These are phyloP conservation scores for Epinephelus cyanopodus DNA, from an alignment of 2,113 vertebrate genomes.

Conservation along the genomic window DNA sequence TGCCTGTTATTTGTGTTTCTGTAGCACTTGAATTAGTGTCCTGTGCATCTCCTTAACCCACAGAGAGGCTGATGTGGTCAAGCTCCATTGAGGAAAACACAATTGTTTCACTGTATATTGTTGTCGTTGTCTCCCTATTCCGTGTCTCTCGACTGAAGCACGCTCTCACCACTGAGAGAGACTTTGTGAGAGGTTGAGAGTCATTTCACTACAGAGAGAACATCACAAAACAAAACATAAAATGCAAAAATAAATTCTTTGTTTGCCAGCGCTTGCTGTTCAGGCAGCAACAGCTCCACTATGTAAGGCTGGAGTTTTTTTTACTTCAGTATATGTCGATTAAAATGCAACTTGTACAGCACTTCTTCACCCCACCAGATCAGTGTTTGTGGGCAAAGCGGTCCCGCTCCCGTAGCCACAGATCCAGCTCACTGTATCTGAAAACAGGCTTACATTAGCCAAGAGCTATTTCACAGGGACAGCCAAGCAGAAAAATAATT, in stretches of 20 bases:
- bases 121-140: conserved; percentile 29
- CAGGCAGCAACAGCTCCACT: background rate
- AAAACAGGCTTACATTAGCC: conserved; percentile 81
- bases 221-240: background rate
- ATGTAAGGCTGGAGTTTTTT: conserved; percentile 7
- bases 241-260: background rate
- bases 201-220: conserved; percentile 23
- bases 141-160: conserved; percentile 37
- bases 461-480: conserved; percentile 83
- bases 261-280: background rate
- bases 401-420: conserved; percentile 46
- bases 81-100: conserved; percentile 35
- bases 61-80: conserved; percentile 38
- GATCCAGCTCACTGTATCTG: conserved; percentile 77
- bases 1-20: conserved; percentile 36
- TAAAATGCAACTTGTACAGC: conserved; percentile 47
- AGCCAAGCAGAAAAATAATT: conserved; percentile 85
- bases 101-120: conserved; percentile 16
- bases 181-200: conserved; percentile 23
- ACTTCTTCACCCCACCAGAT: conserved; percentile 45
- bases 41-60: conserved; percentile 49
- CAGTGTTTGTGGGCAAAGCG: conserved; percentile 49
- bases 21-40: conserved; percentile 49
- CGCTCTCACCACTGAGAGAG: background rate
- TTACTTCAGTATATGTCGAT: conserved; percentile 19